Evolutionary conservation across 2,888 invertebrate genomes (phyloP).

Genomic region (Rosalia funebris): DNA sequence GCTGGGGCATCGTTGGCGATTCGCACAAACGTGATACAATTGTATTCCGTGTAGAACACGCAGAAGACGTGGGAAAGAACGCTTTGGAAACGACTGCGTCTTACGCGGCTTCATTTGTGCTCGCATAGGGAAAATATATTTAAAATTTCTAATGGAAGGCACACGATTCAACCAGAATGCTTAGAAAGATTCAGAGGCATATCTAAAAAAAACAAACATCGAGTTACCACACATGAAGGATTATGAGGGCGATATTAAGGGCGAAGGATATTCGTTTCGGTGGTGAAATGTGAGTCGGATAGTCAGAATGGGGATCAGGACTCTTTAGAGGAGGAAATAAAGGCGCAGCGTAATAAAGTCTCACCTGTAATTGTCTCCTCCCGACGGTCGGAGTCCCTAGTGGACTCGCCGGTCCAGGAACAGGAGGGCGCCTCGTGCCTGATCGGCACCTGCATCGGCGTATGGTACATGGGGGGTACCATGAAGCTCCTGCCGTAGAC

Average conservation of each 20-base stretch:
- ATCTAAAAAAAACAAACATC: conserved; percentile 68
- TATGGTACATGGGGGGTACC: conserved; percentile 54
- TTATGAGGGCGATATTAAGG: too few relatives aligned
- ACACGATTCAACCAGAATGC: conserved; percentile 72
- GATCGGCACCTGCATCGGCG: conserved; percentile 63
- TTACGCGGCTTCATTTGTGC: neutral
- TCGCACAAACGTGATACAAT: neutral
- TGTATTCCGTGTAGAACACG: neutral
- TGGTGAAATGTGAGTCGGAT: too few relatives aligned
- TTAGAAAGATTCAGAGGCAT: conserved; percentile 90
- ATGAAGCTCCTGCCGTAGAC: conserved; percentile 54
- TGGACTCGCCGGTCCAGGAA: conserved; percentile 67
- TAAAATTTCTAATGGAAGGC: conserved; percentile 50
- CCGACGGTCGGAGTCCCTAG: conserved; percentile 63
- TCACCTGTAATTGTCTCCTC: conserved; percentile 72
- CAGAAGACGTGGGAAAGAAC: neutral
- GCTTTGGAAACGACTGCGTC: neutral
- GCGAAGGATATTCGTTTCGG: too few relatives aligned
- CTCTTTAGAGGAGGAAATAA: too few relatives aligned
- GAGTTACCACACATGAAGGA: too few relatives aligned
- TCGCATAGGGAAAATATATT: conserved; percentile 25
- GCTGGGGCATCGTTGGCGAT: neutral
- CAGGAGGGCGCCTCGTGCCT: conserved; percentile 65
- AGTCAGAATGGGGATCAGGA: too few relatives aligned
- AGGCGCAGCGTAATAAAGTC: too few relatives aligned